Percentiles rank a stretch among this genome's conserved stretches.
phyloP scores from a whole-genome alignment of 2,797 vertebrate genomes.

The Gorsachius magnificus region DNA sequence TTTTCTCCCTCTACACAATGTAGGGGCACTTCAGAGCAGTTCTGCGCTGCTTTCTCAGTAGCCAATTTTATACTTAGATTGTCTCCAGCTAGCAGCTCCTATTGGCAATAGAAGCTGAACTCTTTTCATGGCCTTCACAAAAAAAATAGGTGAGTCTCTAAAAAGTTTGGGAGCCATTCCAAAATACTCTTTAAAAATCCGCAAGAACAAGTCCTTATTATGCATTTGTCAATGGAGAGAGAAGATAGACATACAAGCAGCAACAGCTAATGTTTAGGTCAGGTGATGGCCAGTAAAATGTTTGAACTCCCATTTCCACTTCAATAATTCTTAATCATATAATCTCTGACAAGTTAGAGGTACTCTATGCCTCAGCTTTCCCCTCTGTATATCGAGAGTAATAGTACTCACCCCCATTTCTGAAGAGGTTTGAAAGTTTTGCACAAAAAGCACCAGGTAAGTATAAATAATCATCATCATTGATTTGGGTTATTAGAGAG shows the following conservation, averaged over 20 bases:
- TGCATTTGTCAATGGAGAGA: neutral
- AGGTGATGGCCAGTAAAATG: neutral
- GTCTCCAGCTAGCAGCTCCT: neutral
- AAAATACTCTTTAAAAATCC: neutral
- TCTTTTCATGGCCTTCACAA: neutral
- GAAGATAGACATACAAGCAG: neutral
- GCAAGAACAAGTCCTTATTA: neutral
- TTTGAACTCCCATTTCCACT: neutral
- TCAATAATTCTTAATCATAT: neutral
- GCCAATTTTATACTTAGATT: neutral
- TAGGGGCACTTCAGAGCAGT: neutral
- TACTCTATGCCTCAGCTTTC: neutral
- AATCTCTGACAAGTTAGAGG: rapidly evolving
- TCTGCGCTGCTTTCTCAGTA: neutral
- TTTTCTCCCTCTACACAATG: neutral
- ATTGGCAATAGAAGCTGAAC: neutral
- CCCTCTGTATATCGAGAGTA: neutral
- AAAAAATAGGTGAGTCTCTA: neutral
- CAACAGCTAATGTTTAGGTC: neutral
- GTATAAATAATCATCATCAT: neutral
- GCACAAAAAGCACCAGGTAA: neutral
- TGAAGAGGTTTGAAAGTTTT: neutral
- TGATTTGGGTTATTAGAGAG: neutral
- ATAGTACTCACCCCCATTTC: neutral
- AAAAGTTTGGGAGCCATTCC: neutral